phyloP scores from a whole-genome alignment of 2,113 vertebrate genomes.

The Phasianus colchicus region DNA sequence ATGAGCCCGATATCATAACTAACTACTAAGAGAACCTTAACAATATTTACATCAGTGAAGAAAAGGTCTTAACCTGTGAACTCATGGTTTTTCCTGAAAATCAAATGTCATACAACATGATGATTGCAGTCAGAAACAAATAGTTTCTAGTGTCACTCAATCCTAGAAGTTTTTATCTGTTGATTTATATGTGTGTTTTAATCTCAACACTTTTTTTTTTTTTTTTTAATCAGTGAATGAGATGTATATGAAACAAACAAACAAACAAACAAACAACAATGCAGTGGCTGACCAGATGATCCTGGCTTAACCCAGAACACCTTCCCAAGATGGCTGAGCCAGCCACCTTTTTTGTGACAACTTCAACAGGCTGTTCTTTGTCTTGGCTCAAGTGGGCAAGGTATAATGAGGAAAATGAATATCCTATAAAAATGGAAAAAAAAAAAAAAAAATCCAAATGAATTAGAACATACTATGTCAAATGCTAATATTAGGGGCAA shows the following conservation, averaged over 20 bases:
- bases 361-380: not conserved
- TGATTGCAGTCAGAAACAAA: not conserved
- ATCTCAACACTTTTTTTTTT: not conserved
- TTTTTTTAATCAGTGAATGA: not conserved
- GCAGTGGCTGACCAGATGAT: not conserved
- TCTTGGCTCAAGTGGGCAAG: not conserved
- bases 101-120: not conserved
- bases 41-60: not conserved
- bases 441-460: not conserved
- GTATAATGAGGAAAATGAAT: not conserved
- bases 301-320: fast-evolving
- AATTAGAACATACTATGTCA: not conserved
- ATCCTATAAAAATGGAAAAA: not conserved
- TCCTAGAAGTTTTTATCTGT: not conserved
- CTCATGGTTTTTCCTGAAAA: not conserved
- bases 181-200: not conserved
- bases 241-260: not conserved
- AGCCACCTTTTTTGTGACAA: not conserved
- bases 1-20: not conserved
- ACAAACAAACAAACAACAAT: not conserved
- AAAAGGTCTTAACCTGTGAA: not conserved
- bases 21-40: not conserved
- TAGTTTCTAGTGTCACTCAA: not conserved
- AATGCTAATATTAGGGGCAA: constrained; percentile 9
- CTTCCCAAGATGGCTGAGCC: not conserved